Percentiles rank a stretch among this genome's conserved stretches.
Conservation (phyloP, 2,113 vertebrate genomes). For the Donacobius atricapilla region DNA sequence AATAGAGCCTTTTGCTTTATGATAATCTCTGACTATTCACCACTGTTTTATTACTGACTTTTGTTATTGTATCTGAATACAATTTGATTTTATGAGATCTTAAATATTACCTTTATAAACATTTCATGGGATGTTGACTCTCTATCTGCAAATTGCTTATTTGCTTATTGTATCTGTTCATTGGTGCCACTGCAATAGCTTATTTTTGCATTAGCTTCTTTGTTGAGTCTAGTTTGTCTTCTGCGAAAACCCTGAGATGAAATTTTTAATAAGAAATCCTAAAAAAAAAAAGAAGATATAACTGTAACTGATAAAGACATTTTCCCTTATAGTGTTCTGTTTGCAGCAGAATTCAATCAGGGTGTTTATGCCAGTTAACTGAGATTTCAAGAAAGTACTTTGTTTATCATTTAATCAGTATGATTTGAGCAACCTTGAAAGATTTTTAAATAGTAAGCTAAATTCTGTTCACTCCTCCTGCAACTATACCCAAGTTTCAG, state of each 20-base stretch:
- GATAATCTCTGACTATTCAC: slow-evolving; percentile 3
- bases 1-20: slow-evolving; percentile 20
- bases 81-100: slow-evolving; percentile 59
- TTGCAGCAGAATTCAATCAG: slow-evolving; percentile 32
- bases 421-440: neutral
- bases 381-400: neutral
- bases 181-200: slow-evolving; percentile 36
- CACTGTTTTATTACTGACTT: slow-evolving; percentile 39
- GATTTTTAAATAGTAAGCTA: neutral
- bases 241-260: slow-evolving; percentile 6
- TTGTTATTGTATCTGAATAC: slow-evolving; percentile 49
- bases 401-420: slow-evolving; percentile 47
- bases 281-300: neutral
- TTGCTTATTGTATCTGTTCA: slow-evolving; percentile 49
- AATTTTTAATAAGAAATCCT: slow-evolving; percentile 57
- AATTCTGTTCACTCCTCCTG: neutral
- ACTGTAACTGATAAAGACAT: neutral
- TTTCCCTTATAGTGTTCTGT: neutral
- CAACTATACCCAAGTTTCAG: neutral
- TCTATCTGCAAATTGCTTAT: slow-evolving; percentile 60
- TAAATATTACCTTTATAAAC: slow-evolving; percentile 68
- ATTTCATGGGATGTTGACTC: slow-evolving; percentile 59
- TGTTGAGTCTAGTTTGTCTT: slow-evolving; percentile 42
- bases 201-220: slow-evolving; percentile 54
- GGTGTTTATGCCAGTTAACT: neutral